Evolutionary conservation across 2,888 invertebrate genomes (phyloP).

Genomic region (Scotopteryx bipunctaria): DNA sequence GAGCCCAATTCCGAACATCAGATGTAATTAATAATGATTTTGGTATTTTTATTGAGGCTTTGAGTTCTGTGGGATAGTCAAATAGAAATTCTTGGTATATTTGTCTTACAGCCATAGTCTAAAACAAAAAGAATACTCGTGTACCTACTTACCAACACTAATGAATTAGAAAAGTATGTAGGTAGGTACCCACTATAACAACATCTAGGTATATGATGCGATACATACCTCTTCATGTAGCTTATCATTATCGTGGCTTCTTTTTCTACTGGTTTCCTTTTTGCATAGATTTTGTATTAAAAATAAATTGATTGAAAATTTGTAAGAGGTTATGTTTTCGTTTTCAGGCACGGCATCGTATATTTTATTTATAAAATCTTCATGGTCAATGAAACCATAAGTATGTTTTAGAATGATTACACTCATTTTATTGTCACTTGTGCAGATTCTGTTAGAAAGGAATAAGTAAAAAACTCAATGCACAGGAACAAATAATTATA

Average conservation of each 20-base stretch:
- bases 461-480: no score
- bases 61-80: conserved; percentile 44
- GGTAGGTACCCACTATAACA: no score
- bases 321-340: conserved; percentile 41
- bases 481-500: no score
- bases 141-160: no score
- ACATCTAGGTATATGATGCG: no score
- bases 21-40: conserved; percentile 37
- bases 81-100: conserved; percentile 49
- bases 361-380: conserved; percentile 48
- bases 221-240: conserved; percentile 53
- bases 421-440: conserved; percentile 36
- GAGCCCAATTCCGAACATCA: conserved; percentile 55
- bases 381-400: conserved; percentile 57
- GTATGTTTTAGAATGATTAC: conserved; percentile 32
- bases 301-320: conserved; percentile 54
- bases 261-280: conserved; percentile 48
- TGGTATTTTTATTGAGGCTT: conserved; percentile 27
- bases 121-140: conserved; percentile 36
- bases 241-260: conserved; percentile 41
- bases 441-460: no score
- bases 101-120: conserved; percentile 54
- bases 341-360: conserved; percentile 50
- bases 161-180: no score
- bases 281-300: conserved; percentile 46